Evolutionary conservation across 2,113 vertebrate genomes (phyloP).

Genomic region (Illadopsis cleaveri): DNA sequence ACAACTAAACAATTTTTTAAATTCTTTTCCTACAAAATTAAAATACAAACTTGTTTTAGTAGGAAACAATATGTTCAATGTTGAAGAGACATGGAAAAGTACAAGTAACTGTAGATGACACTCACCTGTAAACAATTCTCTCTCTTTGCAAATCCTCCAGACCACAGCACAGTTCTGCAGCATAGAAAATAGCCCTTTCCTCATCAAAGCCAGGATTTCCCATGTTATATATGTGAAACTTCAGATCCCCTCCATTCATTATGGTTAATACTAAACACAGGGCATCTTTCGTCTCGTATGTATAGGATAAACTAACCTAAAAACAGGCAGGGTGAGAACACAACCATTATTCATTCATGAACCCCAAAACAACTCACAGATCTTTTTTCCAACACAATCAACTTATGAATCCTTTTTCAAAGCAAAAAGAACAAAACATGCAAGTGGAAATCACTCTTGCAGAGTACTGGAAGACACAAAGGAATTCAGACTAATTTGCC

Average conservation of each 20-base stretch:
- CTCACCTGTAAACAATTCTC: conserved; percentile 91
- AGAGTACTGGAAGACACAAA: neutral
- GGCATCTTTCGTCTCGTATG: conserved; percentile 78
- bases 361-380: neutral
- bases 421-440: neutral
- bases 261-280: conserved; percentile 82
- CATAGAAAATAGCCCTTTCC: conserved; percentile 89
- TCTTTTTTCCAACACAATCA: neutral
- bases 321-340: neutral
- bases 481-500: neutral
- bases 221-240: conserved; percentile 94
- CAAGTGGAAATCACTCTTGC: neutral
- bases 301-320: conserved; percentile 81
- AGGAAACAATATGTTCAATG: neutral
- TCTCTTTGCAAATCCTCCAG: conserved; percentile 90
- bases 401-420: neutral
- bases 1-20: neutral
- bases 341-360: neutral
- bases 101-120: neutral
- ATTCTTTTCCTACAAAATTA: neutral
- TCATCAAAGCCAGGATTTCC: conserved; percentile 90
- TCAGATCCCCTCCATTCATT: conserved; percentile 85
- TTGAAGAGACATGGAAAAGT: neutral
- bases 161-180: conserved; percentile 91
- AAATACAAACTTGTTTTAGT: neutral